These are phyloP conservation scores for Setophaga kirtlandii DNA, from an alignment of 2,113 vertebrate species.

Conservation along the genomic window DNA sequence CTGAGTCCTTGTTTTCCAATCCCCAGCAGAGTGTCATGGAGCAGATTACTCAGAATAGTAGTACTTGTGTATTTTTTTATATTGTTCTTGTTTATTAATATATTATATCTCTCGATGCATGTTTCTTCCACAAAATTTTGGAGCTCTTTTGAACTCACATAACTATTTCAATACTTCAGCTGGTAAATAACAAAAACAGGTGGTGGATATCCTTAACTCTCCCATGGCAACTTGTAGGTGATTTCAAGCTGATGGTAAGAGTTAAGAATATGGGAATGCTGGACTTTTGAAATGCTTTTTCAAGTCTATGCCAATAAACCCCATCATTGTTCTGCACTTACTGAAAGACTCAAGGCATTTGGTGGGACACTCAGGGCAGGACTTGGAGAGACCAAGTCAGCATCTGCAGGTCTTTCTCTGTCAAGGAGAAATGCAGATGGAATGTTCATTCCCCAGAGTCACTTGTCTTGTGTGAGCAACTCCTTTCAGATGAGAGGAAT, in stretches of 20 bases:
- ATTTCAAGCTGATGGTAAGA: not conserved
- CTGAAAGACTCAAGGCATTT: not conserved
- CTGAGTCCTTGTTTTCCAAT: not conserved
- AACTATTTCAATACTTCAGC: not conserved
- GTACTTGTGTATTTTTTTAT: not conserved
- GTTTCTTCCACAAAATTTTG: not conserved
- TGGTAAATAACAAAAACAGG: not conserved
- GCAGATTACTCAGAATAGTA: not conserved
- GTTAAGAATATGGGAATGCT: not conserved
- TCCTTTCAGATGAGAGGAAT: not conserved
- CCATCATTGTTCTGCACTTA: not conserved
- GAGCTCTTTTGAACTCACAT: not conserved
- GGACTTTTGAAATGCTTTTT: not conserved
- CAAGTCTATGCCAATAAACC: not conserved
- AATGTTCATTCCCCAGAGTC: rapidly evolving
- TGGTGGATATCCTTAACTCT: rapidly evolving
- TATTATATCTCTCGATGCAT: rapidly evolving
- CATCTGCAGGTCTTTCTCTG: not conserved
- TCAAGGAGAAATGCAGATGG: not conserved
- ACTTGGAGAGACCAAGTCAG: rapidly evolving
- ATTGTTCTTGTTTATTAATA: not conserved
- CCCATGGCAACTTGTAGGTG: not conserved
- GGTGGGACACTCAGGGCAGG: not conserved
- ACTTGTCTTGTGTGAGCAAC: not conserved
- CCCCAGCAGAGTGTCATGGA: not conserved